Conservation (phyloP, 2,113 vertebrate species). For the Murina feae region DNA sequence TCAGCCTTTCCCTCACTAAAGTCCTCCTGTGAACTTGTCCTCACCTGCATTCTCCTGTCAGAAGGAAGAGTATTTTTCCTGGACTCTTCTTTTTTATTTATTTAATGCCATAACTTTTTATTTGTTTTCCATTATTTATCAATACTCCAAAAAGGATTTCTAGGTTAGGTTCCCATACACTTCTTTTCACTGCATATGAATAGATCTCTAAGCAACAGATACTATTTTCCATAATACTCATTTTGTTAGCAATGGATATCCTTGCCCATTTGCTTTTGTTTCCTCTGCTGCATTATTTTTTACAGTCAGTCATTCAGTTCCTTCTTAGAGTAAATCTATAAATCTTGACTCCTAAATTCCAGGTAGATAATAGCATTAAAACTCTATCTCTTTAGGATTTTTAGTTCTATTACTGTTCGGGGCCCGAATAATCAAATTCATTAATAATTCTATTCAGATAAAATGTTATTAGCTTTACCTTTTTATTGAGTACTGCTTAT, state of each 20-base stretch:
- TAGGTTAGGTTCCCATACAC: not conserved
- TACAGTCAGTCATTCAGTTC: not conserved
- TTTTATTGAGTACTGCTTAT: not conserved
- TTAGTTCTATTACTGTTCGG: not conserved
- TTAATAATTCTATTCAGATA: not conserved
- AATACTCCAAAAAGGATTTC: not conserved
- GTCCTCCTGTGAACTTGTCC: not conserved
- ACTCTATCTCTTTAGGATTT: not conserved
- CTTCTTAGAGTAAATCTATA: not conserved
- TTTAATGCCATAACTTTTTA: not conserved
- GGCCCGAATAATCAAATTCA: not conserved
- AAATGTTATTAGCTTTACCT: not conserved
- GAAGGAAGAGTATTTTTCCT: not conserved
- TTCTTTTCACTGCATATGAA: not conserved
- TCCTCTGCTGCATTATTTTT: not conserved
- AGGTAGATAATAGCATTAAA: not conserved
- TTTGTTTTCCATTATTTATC: not conserved
- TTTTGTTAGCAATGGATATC: not conserved
- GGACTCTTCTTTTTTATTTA: not conserved
- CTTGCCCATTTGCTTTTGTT: not conserved
- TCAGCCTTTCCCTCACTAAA: not conserved
- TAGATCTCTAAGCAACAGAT: not conserved
- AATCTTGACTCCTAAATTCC: not conserved
- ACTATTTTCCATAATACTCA: not conserved
- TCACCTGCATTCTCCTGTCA: not conserved